A percentile compares a stretch with the other conserved stretches of the same genome.
Evolutionary conservation across 2,113 vertebrate species (phyloP).

Genomic region (Chloebia gouldiae): DNA sequence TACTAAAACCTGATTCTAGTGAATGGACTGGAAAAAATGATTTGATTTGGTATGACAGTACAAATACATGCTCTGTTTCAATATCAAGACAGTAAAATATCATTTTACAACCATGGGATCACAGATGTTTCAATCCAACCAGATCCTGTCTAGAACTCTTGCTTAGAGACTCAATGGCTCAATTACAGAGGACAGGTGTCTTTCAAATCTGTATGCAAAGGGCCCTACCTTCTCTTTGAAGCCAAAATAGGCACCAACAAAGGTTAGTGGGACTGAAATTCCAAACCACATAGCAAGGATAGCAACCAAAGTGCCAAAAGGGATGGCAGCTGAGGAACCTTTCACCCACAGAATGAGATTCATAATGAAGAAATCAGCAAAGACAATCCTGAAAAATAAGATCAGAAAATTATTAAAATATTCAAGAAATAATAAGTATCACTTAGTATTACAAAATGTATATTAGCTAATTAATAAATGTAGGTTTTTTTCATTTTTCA

Average conservation of each 20-base stretch:
- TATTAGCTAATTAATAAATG: background rate
- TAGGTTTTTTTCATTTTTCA: background rate
- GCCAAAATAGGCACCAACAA: slow-evolving; percentile 88
- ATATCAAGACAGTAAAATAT: background rate
- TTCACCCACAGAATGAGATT: slow-evolving; percentile 92
- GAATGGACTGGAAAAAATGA: background rate
- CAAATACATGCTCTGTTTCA: background rate
- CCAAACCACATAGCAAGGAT: slow-evolving; percentile 90
- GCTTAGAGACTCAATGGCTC: background rate
- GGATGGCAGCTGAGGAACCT: slow-evolving; percentile 87
- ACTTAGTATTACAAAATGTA: background rate
- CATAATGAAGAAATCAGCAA: slow-evolving; percentile 91
- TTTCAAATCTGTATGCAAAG: background rate
- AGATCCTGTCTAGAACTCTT: background rate
- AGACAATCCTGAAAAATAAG: slow-evolving; percentile 78
- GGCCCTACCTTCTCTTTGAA: slow-evolving; percentile 83
- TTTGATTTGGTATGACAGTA: background rate
- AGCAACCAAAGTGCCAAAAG: slow-evolving; percentile 85
- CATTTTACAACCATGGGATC: background rate
- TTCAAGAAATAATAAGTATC: background rate
- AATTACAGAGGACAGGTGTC: background rate
- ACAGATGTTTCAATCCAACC: background rate
- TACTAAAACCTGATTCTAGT: background rate
- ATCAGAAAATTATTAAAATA: background rate
- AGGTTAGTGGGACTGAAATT: slow-evolving; percentile 89